Conservation (phyloP, 2,797 vertebrate species). For the Orientallactaga sibirica region DNA sequence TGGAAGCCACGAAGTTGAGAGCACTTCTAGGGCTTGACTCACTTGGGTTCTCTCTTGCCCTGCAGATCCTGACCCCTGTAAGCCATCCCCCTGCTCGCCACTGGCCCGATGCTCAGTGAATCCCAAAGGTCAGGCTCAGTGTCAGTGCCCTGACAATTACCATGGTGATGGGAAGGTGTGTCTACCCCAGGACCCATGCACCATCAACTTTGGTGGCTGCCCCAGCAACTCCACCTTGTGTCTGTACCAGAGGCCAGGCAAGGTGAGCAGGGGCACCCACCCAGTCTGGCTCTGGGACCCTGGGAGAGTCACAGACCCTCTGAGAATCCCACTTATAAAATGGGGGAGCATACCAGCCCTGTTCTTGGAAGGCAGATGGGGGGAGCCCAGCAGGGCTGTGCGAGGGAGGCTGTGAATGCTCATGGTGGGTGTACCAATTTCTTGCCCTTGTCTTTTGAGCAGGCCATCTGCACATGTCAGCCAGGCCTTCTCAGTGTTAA, state of each 20-base stretch:
- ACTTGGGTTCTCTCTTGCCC: constrained; percentile 8
- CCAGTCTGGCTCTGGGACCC: no score
- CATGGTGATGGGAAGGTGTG: constrained; percentile 93
- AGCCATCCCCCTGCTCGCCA: constrained; percentile 84
- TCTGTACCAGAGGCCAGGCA: constrained; percentile 89
- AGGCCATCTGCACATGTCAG: constrained; percentile 92
- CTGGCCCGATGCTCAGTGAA: constrained; percentile 89
- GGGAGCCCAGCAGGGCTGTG: background rate
- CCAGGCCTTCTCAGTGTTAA: constrained; percentile 87
- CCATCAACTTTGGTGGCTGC: constrained; percentile 92
- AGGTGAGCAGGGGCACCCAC: constrained; percentile 87
- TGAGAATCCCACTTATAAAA: background rate
- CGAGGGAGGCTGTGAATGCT: background rate
- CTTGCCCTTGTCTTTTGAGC: constrained; percentile 30
- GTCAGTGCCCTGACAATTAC: constrained; percentile 92
- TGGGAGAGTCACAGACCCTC: background rate
- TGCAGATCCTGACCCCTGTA: constrained; percentile 87
- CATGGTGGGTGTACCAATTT: accelerated
- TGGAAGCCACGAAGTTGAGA: background rate
- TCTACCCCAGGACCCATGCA: constrained; percentile 92
- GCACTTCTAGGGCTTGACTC: background rate
- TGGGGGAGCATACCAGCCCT: background rate
- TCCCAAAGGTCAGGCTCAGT: constrained; percentile 86
- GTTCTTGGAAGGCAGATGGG: accelerated
- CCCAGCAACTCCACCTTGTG: constrained; percentile 92